These are phyloP conservation scores for Myiotriccus ornatus DNA, from an alignment of 2,797 vertebrate genomes.

Conservation along the genomic window DNA sequence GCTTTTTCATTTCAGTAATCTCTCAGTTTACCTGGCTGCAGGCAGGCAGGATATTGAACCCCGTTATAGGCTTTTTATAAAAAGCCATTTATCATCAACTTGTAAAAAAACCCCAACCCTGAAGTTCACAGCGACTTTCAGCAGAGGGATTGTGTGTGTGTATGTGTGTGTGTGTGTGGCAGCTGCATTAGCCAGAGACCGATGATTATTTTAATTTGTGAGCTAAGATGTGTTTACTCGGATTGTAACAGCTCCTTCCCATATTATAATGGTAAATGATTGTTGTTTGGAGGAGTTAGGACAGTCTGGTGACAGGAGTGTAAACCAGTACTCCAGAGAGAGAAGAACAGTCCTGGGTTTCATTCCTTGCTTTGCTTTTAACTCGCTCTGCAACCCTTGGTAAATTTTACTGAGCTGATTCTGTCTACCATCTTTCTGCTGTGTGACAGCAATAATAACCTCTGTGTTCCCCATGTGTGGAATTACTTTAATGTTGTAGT, in stretches of 20 bases:
- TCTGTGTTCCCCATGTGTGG: not conserved
- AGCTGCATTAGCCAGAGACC: not conserved
- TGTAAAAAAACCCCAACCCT: not conserved
- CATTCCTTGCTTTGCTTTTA: not conserved
- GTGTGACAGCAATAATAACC: not conserved
- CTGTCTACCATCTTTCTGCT: not conserved
- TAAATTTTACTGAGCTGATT: not conserved
- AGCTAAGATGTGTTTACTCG: not conserved
- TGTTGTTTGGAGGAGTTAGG: not conserved
- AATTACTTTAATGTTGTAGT: not conserved
- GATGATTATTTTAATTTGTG: conserved; percentile 22
- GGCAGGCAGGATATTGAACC: conserved; percentile 1
- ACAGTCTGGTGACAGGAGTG: not conserved
- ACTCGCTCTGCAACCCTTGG: not conserved
- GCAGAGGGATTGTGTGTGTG: not conserved
- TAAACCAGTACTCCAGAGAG: not conserved
- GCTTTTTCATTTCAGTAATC: not conserved
- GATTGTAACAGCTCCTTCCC: conserved; percentile 16
- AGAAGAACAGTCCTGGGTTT: not conserved
- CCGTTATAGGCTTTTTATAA: not conserved
- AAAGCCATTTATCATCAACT: conserved; percentile 10
- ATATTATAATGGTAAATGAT: not conserved
- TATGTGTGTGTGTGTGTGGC: not conserved
- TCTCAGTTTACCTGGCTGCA: not conserved
- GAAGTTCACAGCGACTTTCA: not conserved